Evolutionary conservation across 2,888 invertebrate species (phyloP), one percentile per base, ranked within the genome.

Genomic region (Tethea ocularis): DNA sequence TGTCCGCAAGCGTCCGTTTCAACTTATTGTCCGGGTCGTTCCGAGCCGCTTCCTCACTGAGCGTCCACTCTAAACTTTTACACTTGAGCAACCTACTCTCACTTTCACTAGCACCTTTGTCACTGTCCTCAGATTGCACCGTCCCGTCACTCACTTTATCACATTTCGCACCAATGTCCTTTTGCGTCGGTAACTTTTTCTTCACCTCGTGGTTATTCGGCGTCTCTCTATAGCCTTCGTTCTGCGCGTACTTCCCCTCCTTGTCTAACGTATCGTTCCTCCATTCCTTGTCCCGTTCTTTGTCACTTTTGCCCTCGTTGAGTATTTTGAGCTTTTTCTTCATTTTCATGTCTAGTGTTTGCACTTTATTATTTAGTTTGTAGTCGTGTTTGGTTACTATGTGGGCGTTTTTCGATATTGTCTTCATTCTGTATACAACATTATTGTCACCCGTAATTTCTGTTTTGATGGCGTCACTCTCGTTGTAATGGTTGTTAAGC

Each of bases 231-330:
- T 93, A 93, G 59, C 93, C 93, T 64, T 92, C 93, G 69, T 91
- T 92, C 71, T 91, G 92, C 61, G 91, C 91, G 72, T 93, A 92
- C 62, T 91, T 90, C 52, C 94, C 94, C 62, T 94, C 94, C 59
- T 93, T 93, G 61, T 94, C 93, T 67, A 94, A 83, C 66, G 91
- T 80, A 74, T 94, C 94, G 78, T 94, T 95, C 77, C 94, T 91
- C 85, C 94, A 94, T 72, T 95, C 95, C 78, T 94, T 94, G 67
- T 90, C 89, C 59, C 87, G 76, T 67, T 92, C 86, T 67, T 89
- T 86, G 62, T 89, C 88, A 56, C 78, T 75, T 58, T 86, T 89
- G 17, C 83, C 82, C 57, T 89, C 88, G 63, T 74, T 78, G 68
- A 88, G 78, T 64, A 88, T 78, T 72, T 91, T 93, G 61, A 84